Evolutionary conservation across 2,888 invertebrate genomes (phyloP), one percentile per base, ranked within the genome.

Genomic region (Sarcophaga carnaria): DNA sequence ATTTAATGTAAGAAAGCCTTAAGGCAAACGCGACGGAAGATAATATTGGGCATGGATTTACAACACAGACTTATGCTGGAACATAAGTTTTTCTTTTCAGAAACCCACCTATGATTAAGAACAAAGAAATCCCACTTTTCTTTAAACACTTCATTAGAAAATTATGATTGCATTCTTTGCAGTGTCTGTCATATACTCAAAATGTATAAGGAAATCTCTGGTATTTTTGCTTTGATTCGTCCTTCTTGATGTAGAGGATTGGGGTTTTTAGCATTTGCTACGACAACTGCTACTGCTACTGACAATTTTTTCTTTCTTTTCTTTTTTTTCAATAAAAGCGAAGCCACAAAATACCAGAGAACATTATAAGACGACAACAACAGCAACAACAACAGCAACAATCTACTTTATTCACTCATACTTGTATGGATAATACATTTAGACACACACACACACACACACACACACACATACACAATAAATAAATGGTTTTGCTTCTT

Each of bases 191-290:
- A 3, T 74, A 3, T 8, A 37, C 10, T 2, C 37, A 10, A 37
- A 37, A 67, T 45, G 63, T 75, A 49, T 83, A 83, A 83, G 88
- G 90, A 90, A 90, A 91, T 90, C 90, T 90, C 90, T 90, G 89
- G 90, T 91, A 90, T 90, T 91, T 84, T 80, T 90, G 90, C 91
- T 92, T 91, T 92, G 92, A 92, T 92, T 92, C 92, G 92, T 92
- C 92, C 92, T 92, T 92, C 90, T 92, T 92, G 91, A 92, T 90
- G 80, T 89, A 87, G 89, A 90, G 89, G 89, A 89, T 90, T 90
- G 86, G 89, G 88, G 88, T 90, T 90, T 90, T 91, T 90, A 90
- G 90, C 89, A 89, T 89, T 90, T 90, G 90, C 90, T 90, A 89
- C 80, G 49, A 69, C 72, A 54, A 69, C 77, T 86, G 78, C 78